These are phyloP conservation scores for Xenopus tropicalis DNA, from an alignment of 2,113 vertebrate genomes.

Conservation along the genomic window DNA sequence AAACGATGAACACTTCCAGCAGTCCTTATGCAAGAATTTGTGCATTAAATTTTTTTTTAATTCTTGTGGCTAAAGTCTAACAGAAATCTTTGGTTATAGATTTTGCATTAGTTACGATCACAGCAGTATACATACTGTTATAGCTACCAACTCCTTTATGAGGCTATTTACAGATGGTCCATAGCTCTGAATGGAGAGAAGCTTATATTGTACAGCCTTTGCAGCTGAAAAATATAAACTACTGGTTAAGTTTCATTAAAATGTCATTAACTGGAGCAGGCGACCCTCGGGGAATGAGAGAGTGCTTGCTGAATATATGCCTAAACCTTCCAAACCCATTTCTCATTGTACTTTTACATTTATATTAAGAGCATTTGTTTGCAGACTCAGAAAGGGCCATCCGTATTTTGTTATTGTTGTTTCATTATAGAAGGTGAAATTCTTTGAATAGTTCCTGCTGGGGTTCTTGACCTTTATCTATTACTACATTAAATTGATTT, in stretches of 20 bases:
- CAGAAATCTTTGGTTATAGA: neutral
- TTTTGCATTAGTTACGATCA: neutral
- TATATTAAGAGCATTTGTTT: slow-evolving; percentile 50
- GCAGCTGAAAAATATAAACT: slow-evolving; percentile 24
- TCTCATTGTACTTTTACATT: slow-evolving; percentile 58
- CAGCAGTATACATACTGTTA: neutral
- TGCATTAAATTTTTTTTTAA: too few species aligned
- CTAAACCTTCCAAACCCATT: slow-evolving; percentile 57
- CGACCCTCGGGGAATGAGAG: slow-evolving; percentile 34
- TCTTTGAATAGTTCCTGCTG: slow-evolving; percentile 53
- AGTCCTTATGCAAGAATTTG: too few species aligned
- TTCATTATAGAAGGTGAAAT: slow-evolving; percentile 56
- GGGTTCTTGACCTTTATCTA: slow-evolving; percentile 25
- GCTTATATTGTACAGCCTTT: slow-evolving; percentile 24
- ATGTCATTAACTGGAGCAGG: slow-evolving; percentile 45
- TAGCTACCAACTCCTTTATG: neutral
- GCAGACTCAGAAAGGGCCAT: slow-evolving; percentile 49
- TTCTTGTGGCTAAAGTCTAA: neutral
- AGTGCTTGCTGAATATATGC: slow-evolving; percentile 37
- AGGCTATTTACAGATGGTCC: slow-evolving; percentile 12
- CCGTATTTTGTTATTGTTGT: slow-evolving; percentile 54
- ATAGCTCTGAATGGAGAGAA: slow-evolving; percentile 17
- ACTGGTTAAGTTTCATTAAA: slow-evolving; percentile 53
- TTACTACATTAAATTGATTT: too few species aligned
- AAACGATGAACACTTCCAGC: too few species aligned